Evolutionary conservation across 2,797 vertebrate species (phyloP).

Genomic region (Phylloscopus collybita): DNA sequence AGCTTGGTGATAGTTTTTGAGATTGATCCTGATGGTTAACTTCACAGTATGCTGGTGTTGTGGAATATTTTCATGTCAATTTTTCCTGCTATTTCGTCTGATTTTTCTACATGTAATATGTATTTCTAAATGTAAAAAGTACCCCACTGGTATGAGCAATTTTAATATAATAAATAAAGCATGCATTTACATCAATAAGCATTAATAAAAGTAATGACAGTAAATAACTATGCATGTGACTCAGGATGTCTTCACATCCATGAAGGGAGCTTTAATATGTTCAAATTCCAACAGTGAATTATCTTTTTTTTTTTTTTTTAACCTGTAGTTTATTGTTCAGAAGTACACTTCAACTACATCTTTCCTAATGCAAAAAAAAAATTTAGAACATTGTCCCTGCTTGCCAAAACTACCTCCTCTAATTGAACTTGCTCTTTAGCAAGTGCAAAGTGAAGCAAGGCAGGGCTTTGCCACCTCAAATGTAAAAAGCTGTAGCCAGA

Average conservation of each 20-base stretch:
- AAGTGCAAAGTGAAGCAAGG: neutral
- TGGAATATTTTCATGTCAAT: neutral
- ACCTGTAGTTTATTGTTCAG: neutral
- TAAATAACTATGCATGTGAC: neutral
- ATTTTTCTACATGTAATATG: neutral
- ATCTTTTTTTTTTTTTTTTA: neutral
- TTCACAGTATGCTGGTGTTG: neutral
- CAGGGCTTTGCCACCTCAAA: neutral
- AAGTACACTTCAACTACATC: neutral
- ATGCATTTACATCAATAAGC: neutral
- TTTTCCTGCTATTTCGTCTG: neutral
- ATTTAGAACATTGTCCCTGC: neutral
- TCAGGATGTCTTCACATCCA: neutral
- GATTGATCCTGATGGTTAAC: neutral
- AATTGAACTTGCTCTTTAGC: neutral
- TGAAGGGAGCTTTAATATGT: neutral
- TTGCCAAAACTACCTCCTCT: neutral
- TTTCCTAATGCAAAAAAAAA: neutral
- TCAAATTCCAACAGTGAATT: neutral
- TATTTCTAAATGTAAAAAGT: neutral
- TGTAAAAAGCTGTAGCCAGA: neutral
- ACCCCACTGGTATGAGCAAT: neutral
- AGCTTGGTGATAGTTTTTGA: neutral
- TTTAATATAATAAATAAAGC: neutral
- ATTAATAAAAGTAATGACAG: neutral